These are phyloP conservation scores for Leuctra nigra DNA, from an alignment of 2,888 invertebrate species.

Conservation along the genomic window DNA sequence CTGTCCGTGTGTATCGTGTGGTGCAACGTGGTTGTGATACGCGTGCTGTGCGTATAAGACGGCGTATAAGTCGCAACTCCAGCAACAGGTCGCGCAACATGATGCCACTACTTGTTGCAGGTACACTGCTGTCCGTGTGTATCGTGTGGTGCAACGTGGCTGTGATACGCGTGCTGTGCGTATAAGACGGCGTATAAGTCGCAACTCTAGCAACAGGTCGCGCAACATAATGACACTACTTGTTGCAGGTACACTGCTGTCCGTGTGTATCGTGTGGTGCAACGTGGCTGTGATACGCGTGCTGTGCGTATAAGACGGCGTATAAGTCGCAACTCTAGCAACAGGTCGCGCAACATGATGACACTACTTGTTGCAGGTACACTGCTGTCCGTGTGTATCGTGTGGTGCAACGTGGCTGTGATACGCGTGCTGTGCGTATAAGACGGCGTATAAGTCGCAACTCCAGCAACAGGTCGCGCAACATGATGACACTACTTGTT, in stretches of 20 bases:
- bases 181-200: too few relatives aligned
- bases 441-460: too few relatives aligned
- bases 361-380: constrained; percentile 52
- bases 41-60: constrained; percentile 64
- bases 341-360: too few relatives aligned
- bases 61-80: too few relatives aligned
- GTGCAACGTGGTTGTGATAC: constrained; percentile 76
- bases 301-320: too few relatives aligned
- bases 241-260: constrained; percentile 59
- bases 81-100: too few relatives aligned
- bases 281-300: constrained; percentile 76
- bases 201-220: too few relatives aligned
- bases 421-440: constrained; percentile 66
- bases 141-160: constrained; percentile 79
- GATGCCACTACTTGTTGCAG: constrained; percentile 46
- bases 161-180: constrained; percentile 68
- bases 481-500: too few relatives aligned
- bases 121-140: constrained; percentile 61
- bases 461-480: too few relatives aligned
- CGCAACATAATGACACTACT: too few relatives aligned
- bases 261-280: constrained; percentile 70
- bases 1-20: constrained; percentile 69
- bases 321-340: too few relatives aligned
- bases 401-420: constrained; percentile 76
- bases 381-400: constrained; percentile 64